Percentiles rank a stretch among this genome's conserved stretches.
Evolutionary conservation across 2,113 vertebrate genomes (phyloP).

Genomic region (Turdus rufiventris): DNA sequence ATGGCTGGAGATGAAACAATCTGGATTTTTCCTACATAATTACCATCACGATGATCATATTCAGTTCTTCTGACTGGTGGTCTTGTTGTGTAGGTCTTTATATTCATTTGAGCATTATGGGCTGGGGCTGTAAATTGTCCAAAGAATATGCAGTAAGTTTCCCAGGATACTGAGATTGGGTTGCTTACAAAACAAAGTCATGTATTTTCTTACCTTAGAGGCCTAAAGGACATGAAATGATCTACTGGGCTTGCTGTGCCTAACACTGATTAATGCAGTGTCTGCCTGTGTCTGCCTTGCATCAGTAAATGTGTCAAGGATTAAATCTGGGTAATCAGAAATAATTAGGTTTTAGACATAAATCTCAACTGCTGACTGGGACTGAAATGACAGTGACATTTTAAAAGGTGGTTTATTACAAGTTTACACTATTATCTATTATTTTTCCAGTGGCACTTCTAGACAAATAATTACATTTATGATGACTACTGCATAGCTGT

Average conservation of each 20-base stretch:
- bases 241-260: background rate
- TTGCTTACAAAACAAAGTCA: background rate
- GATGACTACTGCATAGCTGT: background rate
- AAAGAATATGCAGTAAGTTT: background rate
- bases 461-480: background rate
- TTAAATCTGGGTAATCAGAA: background rate
- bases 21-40: background rate
- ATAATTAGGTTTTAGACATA: background rate
- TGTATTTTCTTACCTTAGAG: background rate
- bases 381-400: background rate
- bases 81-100: background rate
- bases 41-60: fast-evolving
- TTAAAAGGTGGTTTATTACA: background rate
- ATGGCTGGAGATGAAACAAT: background rate
- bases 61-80: background rate
- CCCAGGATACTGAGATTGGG: background rate
- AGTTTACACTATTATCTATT: background rate
- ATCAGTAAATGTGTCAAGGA: background rate
- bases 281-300: background rate
- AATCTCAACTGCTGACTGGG: background rate
- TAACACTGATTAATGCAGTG: background rate
- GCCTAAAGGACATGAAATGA: background rate
- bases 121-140: background rate
- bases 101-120: background rate
- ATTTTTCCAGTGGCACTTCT: background rate